Percentiles rank a stretch among this genome's conserved stretches.
These are phyloP conservation scores for Macropodus opercularis DNA, from an alignment of 2,797 vertebrate species.

Conservation along the genomic window DNA sequence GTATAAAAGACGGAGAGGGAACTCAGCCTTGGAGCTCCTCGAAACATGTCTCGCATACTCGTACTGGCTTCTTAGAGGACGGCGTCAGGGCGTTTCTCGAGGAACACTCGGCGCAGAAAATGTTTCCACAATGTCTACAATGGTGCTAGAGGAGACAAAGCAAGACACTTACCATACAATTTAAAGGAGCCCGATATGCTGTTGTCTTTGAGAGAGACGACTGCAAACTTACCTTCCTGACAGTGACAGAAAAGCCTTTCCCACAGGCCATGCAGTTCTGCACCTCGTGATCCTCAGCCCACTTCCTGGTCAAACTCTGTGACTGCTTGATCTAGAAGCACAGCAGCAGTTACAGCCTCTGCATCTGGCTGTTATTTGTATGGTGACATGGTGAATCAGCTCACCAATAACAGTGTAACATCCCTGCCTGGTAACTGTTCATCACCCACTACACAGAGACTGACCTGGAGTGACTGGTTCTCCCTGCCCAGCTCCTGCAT, in stretches of 20 bases:
- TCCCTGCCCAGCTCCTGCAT: conserved; percentile 98
- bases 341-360: background rate
- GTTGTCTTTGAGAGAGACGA: no score
- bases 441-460: conserved; percentile 1
- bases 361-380: no score
- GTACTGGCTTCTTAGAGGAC: conserved; percentile 97
- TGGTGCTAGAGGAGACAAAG: conserved; percentile 87
- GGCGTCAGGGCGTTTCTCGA: conserved; percentile 92
- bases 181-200: background rate
- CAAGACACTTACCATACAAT: rapidly evolving
- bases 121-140: conserved; percentile 98
- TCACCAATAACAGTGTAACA: background rate
- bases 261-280: conserved; percentile 98
- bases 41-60: conserved; percentile 94
- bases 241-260: conserved; percentile 92
- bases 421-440: background rate
- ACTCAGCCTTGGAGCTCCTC: conserved; percentile 93
- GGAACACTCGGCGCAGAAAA: conserved; percentile 97
- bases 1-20: background rate
- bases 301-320: conserved; percentile 94
- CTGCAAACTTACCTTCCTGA: conserved; percentile 87
- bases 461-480: conserved; percentile 96
- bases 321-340: conserved; percentile 92
- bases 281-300: conserved; percentile 96
- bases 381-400: rapidly evolving